Evolutionary conservation across 2,113 vertebrate species (phyloP).

Genomic region (Anolis sagrei): DNA sequence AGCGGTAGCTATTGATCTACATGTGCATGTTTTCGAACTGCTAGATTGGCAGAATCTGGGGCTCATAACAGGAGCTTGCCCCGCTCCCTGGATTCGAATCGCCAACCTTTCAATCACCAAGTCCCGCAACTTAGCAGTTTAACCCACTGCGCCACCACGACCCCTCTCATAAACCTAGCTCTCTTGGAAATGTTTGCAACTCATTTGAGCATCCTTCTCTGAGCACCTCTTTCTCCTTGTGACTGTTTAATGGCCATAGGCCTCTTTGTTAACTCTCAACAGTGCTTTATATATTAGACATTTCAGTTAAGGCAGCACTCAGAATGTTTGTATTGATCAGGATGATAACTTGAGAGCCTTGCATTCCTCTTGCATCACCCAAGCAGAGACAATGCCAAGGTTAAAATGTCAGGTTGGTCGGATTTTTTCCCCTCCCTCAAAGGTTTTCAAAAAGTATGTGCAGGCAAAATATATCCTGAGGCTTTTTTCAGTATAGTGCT

Average conservation of each 20-base stretch:
- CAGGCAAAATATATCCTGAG: neutral
- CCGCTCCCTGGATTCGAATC: no score
- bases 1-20: no score
- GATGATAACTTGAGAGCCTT: neutral
- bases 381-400: neutral
- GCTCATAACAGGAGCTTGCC: no score
- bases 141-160: no score
- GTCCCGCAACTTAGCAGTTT: no score
- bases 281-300: neutral
- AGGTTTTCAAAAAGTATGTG: neutral
- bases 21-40: no score
- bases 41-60: no score
- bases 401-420: neutral
- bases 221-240: neutral
- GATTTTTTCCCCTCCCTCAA: neutral
- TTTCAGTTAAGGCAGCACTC: neutral
- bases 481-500: neutral
- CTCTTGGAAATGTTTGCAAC: neutral
- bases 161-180: no score
- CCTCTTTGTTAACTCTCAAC: neutral
- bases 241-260: neutral
- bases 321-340: neutral
- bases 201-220: neutral
- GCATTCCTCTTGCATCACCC: neutral
- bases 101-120: no score